Evolutionary conservation across 2,113 vertebrate species (phyloP).

Genomic region (Marcusenius ussheri): DNA sequence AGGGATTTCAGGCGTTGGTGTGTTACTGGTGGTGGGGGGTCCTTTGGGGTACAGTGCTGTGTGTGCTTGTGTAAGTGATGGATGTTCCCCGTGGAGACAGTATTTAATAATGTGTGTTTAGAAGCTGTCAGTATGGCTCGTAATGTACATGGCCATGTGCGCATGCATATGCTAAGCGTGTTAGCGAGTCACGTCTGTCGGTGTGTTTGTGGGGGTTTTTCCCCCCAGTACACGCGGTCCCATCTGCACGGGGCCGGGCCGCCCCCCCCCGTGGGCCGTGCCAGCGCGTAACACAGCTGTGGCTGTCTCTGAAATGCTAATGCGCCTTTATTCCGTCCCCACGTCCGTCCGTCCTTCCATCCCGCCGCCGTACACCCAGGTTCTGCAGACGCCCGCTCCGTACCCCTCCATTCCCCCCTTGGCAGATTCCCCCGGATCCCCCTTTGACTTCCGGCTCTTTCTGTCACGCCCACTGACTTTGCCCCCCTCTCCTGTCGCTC

Average conservation of each 20-base stretch:
- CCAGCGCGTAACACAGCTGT: background rate
- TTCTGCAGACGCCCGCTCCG: background rate
- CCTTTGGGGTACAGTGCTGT: background rate
- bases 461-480: background rate
- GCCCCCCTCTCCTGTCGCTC: slow-evolving; percentile 23
- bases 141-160: background rate
- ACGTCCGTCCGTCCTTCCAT: background rate
- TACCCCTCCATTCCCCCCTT: background rate
- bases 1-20: background rate
- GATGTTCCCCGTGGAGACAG: background rate
- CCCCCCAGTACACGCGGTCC: background rate
- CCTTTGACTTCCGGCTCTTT: background rate
- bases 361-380: background rate
- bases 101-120: background rate
- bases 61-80: background rate
- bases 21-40: background rate
- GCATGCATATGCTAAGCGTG: background rate
- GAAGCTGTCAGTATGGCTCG: background rate
- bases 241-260: background rate
- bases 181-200: background rate
- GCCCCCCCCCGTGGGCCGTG: background rate
- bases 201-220: background rate
- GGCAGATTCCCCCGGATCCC: background rate
- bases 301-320: background rate
- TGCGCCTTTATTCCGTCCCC: background rate